Base-by-base conservation (phyloP, 2,797 vertebrate species). In the Manis javanica region DNA sequence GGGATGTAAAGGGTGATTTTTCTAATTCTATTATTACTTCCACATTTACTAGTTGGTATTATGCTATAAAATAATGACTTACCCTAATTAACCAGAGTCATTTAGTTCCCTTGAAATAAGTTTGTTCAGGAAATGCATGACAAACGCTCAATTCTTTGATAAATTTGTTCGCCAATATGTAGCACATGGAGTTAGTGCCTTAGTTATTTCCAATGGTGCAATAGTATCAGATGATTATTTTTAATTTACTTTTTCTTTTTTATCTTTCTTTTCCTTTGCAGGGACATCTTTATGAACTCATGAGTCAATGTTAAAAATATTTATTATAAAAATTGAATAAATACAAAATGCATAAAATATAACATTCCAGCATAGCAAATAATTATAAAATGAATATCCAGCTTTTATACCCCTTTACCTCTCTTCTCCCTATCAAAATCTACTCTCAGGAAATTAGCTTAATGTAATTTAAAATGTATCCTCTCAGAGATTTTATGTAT, bases 401-500 rank as follows among this genome's bases (percentile, higher is more conserved):
- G 34, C 18, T 85, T 85, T 63, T 72, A 66, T 57, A 85, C 37
- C 46, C 21, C 5, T 78, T 78, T 86, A 53, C 39, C 63, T 78
- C 39, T 46, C 42, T 91, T 72, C 42, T 68, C 51, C 49, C 63
- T 69, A 78, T 68, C 51, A 78, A 85, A 57, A 77, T 61, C 7
- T 72, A 83, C 26, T 86, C 23, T 92, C 6, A 3, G 31, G 37
- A 92, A 86, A 86, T 59, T 51, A 61, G 31, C 83, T 87, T 68
- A 68, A 68, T 29, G 15, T 37, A 86, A 92, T 78, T 57, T 69
- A 37, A 85, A 78, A 92, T 86, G 34, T 59, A 24, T 51, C 51
- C 42, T 92, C 55, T 92, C 26, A 34, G 63, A 49, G 63, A 59
- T 79, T 82, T 87, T 87, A 81, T 87, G 42, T 93, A 53, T n/a